These are phyloP conservation scores for Drosophila novamexicana DNA, from an alignment of 1,140 invertebrate species.

Conservation along the genomic window DNA sequence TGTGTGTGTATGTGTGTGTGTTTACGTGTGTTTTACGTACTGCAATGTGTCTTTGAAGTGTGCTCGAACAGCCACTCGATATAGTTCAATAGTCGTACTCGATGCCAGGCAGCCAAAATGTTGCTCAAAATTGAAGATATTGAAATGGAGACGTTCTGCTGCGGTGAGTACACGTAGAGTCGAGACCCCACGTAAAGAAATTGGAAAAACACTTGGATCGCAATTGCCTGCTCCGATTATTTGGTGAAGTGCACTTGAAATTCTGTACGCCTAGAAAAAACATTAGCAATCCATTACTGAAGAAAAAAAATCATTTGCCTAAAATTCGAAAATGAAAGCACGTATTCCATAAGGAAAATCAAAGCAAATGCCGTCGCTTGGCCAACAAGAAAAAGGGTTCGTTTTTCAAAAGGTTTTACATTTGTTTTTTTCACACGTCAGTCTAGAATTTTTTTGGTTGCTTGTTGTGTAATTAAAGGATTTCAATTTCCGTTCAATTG, in stretches of 20 bases:
- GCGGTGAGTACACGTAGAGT: constrained; percentile 61
- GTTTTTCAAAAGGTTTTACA: constrained; percentile 27
- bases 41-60: constrained; percentile 30
- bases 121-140: constrained; percentile 74
- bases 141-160: constrained; percentile 82
- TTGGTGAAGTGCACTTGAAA: constrained; percentile 34
- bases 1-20: constrained; percentile 2
- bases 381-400: constrained; percentile 13
- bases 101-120: constrained; percentile 37
- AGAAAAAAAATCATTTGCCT: neutral
- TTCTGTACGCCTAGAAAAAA: neutral
- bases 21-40: neutral
- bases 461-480: constrained; percentile 57
- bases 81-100: constrained; percentile 2
- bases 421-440: neutral
- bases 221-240: constrained; percentile 1
- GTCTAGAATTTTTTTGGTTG: neutral
- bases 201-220: constrained; percentile 15
- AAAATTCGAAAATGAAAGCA: constrained; percentile 23
- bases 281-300: constrained; percentile 8
- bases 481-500: constrained; percentile 53
- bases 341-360: constrained; percentile 14
- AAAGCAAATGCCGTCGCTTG: constrained; percentile 30
- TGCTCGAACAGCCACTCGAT: neutral
- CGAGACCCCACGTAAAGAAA: constrained; percentile 18